A percentile compares a stretch with the other conserved stretches of the same genome.
phyloP scores from a whole-genome alignment of 2,797 vertebrate species.

The Neosilurus mollespiculum region DNA sequence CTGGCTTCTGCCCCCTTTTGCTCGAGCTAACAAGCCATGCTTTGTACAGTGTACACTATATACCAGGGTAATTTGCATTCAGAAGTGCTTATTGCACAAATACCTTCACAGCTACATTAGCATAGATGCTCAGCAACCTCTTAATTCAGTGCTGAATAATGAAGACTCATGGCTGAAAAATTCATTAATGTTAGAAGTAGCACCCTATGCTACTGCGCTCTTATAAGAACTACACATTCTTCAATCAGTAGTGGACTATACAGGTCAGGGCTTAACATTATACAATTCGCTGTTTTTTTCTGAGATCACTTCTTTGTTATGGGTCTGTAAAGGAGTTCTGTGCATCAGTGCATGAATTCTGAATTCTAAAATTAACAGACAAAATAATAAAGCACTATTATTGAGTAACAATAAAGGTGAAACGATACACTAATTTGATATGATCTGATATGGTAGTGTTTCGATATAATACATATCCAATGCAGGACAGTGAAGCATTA shows the following conservation, averaged over 20 bases:
- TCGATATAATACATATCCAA: background rate
- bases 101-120: slow-evolving; percentile 15
- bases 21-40: slow-evolving; percentile 43
- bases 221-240: slow-evolving; percentile 29
- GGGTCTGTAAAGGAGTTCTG: slow-evolving; percentile 11
- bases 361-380: background rate
- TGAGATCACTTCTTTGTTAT: background rate
- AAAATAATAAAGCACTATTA: background rate
- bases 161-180: slow-evolving; percentile 36
- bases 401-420: background rate
- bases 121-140: slow-evolving; percentile 12
- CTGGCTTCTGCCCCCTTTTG: slow-evolving; percentile 26
- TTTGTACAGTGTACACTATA: slow-evolving; percentile 17
- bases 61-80: slow-evolving; percentile 14
- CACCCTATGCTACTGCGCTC: slow-evolving; percentile 26
- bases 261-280: slow-evolving; percentile 37
- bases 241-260: slow-evolving; percentile 24
- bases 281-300: slow-evolving; percentile 32
- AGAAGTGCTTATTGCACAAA: slow-evolving; percentile 34
- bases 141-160: slow-evolving; percentile 45
- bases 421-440: background rate
- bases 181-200: slow-evolving; percentile 37
- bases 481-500: background rate
- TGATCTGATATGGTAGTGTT: background rate
- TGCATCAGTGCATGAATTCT: slow-evolving; percentile 14